Evolutionary conservation across 1,140 invertebrate genomes (phyloP).

Genomic region (Ceratosolen fusciceps): DNA sequence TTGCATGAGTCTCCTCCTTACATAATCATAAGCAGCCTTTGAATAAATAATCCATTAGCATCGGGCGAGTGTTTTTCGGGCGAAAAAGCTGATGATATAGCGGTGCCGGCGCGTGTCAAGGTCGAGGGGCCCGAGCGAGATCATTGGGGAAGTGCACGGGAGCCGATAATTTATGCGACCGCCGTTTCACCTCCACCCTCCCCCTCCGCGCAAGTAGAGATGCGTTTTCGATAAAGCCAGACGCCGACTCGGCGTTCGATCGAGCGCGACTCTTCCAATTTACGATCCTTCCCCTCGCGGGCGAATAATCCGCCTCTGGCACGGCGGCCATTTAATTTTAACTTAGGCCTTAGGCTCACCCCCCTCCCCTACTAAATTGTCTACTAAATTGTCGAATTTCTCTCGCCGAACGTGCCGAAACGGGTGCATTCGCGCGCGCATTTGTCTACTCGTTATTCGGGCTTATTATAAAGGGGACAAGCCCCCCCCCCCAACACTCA

Average conservation of each 20-base stretch:
- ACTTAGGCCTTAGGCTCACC: too few relatives aligned
- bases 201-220: too few relatives aligned
- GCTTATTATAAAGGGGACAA: too few relatives aligned
- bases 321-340: conserved; percentile 23
- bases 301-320: background rate
- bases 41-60: conserved; percentile 41
- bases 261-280: background rate
- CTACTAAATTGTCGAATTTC: too few relatives aligned
- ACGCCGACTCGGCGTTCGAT: background rate
- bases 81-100: conserved; percentile 47
- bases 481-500: too few relatives aligned
- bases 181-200: background rate
- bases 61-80: conserved; percentile 10
- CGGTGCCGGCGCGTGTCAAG: conserved; percentile 58
- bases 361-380: too few relatives aligned
- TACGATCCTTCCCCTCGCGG: background rate
- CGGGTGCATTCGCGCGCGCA: too few relatives aligned
- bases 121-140: conserved; percentile 53
- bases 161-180: conserved; percentile 38
- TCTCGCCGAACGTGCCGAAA: too few relatives aligned
- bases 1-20: conserved; percentile 18
- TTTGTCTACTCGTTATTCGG: too few relatives aligned
- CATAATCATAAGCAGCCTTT: background rate
- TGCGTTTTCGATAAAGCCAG: background rate
- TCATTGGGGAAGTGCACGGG: conserved; percentile 56